These are phyloP conservation scores for Apodemus sylvaticus DNA, from an alignment of 2,113 vertebrate genomes.

Conservation along the genomic window DNA sequence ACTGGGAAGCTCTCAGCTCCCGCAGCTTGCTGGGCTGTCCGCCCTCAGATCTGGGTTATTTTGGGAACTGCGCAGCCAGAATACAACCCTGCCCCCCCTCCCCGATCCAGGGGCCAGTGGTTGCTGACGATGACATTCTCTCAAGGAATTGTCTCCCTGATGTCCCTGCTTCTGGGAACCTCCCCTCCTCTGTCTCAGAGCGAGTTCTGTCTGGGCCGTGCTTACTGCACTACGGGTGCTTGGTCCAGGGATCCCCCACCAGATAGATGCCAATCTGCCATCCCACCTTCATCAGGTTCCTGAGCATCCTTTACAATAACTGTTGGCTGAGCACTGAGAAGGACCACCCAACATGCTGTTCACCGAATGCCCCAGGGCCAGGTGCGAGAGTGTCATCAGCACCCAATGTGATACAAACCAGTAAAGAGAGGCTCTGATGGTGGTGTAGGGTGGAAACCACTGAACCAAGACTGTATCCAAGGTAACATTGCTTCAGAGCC, in stretches of 20 bases:
- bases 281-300: background rate
- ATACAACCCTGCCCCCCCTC: background rate
- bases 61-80: slow-evolving; percentile 51
- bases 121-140: slow-evolving; percentile 63
- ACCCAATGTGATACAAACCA: background rate
- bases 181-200: background rate
- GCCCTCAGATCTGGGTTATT: slow-evolving; percentile 58
- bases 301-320: background rate
- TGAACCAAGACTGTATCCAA: background rate
- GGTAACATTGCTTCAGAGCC: background rate
- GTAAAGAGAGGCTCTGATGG: background rate
- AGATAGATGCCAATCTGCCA: background rate
- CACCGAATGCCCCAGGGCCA: background rate
- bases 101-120: background rate
- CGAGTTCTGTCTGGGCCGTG: background rate
- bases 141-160: slow-evolving; percentile 61
- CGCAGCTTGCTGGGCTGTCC: background rate
- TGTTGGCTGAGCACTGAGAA: background rate
- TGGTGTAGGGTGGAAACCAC: background rate
- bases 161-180: slow-evolving; percentile 8
- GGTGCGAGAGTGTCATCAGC: background rate
- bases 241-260: background rate
- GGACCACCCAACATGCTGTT: background rate
- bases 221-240: no score
- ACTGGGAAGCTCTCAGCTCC: background rate